Base-by-base conservation (phyloP, 2,797 vertebrate genomes). In the Pantherophis alleghaniensis region DNA sequence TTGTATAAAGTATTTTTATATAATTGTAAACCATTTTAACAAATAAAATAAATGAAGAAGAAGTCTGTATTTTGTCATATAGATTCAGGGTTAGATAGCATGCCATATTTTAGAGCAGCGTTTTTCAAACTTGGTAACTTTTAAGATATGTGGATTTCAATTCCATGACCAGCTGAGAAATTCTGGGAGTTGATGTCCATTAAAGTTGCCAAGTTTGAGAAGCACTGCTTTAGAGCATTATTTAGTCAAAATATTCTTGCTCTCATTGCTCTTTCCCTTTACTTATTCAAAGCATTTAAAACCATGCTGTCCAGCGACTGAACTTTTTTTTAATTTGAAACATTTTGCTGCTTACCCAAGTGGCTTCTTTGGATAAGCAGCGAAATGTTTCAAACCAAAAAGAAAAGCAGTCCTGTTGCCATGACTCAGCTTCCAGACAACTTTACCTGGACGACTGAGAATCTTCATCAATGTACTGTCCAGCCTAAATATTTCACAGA, bases 1-100 rank as follows among this genome's bases (percentile, higher is more conserved):
- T 92, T 95, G 87, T 87, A 37, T 94, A 55, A 92, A 69, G 7
- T 94, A 91, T 92, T 94, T 95, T 95, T 95, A 89, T 91, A 92
- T 92, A 42, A 91, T 57, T 79, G 88, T 89, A 92, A 95, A 92
- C 14, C 91, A 93, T 92, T 92, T 88, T 42, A 28, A 94, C 16
- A 91, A 92, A 90, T 66, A 93, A 92, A 88, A 63, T 11, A 47
- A 92, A 86, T 91, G 37, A 56, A 79, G 93, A 94, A 92, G 12
- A 61, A 69, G 18, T 69, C 24, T 74, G 37, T 79, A 16, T 66
- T 90, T 32, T 69, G 24, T 51, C 7, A 32, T 47, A 3, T 2
- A 59, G 26, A 37, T 47, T 32, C 56, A 88, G 32, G 56, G 20
- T 16, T 88, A 88, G 87, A 20, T 37, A 59, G 55, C 28, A 24